Evolutionary conservation across 2,113 vertebrate genomes (phyloP), one percentile per base, ranked within the genome.

Genomic region (Monopterus albus): DNA sequence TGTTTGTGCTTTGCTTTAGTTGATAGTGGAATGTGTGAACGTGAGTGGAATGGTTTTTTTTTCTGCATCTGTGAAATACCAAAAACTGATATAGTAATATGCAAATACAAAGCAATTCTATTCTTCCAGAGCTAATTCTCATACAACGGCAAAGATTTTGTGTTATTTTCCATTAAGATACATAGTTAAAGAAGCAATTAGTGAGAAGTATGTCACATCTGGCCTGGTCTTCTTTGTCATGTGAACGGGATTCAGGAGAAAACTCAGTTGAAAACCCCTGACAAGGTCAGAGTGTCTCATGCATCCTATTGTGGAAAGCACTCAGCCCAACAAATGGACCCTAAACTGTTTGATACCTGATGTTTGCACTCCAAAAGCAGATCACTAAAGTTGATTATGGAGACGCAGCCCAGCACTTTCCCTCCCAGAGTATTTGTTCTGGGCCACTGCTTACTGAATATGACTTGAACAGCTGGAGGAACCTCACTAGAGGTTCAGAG

Each of bases 341-440:
- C 81, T 87, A 84, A 87, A 86, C 78, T 72, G 79, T 66, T 83
- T 77, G 68, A 81, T 79, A 82, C 83, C 86, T 85, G 78, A 81
- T 73, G 78, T 84, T 89, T 82, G 83, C 74, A 55, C 82, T 82
- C 80, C 62, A 58, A 82, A 81, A 55, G 72, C 65, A 58, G 60
- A 73, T 87, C 66, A 36, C 53, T 68, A 45, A 70, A 77, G 60
- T 68, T 79, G 75, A 89, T 88, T 90, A 84, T 78, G 69, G 57
- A 78, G 70, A 72, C 73, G 59, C 69, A 71, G 29, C 74, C 70
- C 3, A 4, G 71, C 68, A 57, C 70, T 66, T 65, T 82, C 73
- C 45, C 49, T 69, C 60, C 61, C 56, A 62, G 60, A 62, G 43
- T 51, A 68, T 87, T 83, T 83, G 82, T 88, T 88, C 84, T 72